Evolutionary conservation across 2,888 invertebrate species (phyloP), one percentile per base, ranked within the genome.

Genomic region (Cryptus armator): DNA sequence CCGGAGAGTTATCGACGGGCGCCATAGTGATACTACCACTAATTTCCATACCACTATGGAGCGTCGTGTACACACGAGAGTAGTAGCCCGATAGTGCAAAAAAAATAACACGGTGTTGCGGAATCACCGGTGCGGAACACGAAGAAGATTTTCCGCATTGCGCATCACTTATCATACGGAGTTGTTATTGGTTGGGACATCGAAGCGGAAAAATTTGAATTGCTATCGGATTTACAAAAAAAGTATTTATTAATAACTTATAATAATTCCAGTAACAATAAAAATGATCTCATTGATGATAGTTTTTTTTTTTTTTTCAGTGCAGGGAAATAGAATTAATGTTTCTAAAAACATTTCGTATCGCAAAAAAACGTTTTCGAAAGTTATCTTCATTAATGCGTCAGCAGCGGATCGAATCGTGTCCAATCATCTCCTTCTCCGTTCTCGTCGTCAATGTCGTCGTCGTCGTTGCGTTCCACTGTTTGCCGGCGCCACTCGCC

Each of bases 1-100:
- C 89, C 81, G 92, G 92, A 81, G 94, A 93, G 62, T 87, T 92
- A 81, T 94, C 93, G 72, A 92, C 92, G 78, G 94, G 94, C 88
- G 93, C 92, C 93, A 93, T 94, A 76, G 74, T 79, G 74, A 64
- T 78, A 48, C 46, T 51, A 24, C 43, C 29, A 59, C 37, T 12
- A 14, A 14, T 53, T 53, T 37, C 9, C n/a, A 48, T 48, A 12
- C 19, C 14, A 24, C 48, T 10, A n/a, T 24, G 24, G 10, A 56
- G 12, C 56, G 56, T 10, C 56, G 56, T 56, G 56, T 43, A 16
- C 19, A 12, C 48, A 46, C 12, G 48, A 32, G 46, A 24, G 51
- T 5, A 48, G 32, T 24, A 24, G 32, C 56, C n/a, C 29, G 32
- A 56, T 3, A 71, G 56, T 67, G 71, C 48, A 24, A 75, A 44